These are phyloP conservation scores for Aphidius gifuensis DNA, from an alignment of 1,140 invertebrate genomes.

Conservation along the genomic window DNA sequence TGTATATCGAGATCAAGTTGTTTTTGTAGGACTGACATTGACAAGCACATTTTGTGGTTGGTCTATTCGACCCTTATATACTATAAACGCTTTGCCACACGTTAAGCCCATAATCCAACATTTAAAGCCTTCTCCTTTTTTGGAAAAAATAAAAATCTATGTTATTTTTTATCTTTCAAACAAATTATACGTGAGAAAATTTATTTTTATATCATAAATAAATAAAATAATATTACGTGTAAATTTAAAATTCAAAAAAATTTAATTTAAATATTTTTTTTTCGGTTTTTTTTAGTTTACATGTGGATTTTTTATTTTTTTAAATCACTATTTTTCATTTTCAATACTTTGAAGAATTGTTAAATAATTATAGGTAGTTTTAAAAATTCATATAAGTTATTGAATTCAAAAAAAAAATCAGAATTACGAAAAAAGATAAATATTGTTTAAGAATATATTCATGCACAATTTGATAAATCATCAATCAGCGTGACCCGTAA, in stretches of 20 bases:
- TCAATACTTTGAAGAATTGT: too few relatives aligned
- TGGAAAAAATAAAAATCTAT: background rate
- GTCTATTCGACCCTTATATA: conserved; percentile 13
- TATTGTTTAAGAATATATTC: background rate
- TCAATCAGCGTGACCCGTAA: background rate
- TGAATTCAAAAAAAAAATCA: too few relatives aligned
- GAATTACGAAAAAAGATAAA: background rate
- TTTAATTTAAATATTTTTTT: conserved; percentile 28
- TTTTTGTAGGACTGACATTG: conserved; percentile 30
- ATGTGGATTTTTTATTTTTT: too few relatives aligned
- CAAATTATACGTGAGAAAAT: too few relatives aligned
- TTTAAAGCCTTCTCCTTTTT: conserved; percentile 23
- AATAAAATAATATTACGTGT: too few relatives aligned
- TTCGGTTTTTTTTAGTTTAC: too few relatives aligned
- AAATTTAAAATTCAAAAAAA: too few relatives aligned
- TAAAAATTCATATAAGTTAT: too few relatives aligned
- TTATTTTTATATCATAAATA: too few relatives aligned
- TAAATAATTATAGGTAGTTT: too few relatives aligned
- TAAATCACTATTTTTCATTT: too few relatives aligned
- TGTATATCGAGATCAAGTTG: conserved; percentile 1
- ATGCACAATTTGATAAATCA: background rate
- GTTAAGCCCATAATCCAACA: conserved; percentile 34
- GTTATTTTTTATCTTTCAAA: conserved; percentile 14
- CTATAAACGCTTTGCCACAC: conserved; percentile 8
- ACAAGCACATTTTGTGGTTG: conserved; percentile 4